Conservation (phyloP, 2,888 invertebrate species). For the Cerceris ruficornis region DNA sequence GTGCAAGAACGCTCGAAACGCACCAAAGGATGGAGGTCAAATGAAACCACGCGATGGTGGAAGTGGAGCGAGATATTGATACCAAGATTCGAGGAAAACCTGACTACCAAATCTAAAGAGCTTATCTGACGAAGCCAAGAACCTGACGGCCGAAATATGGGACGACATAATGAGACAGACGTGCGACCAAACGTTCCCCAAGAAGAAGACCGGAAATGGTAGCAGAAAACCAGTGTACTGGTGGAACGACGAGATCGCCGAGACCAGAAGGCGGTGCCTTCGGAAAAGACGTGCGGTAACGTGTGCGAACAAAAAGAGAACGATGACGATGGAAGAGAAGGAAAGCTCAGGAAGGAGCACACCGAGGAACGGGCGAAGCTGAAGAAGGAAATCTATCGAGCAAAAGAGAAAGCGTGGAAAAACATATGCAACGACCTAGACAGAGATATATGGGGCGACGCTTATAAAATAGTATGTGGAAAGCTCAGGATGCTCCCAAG, state of each 20-base stretch:
- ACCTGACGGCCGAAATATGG: background rate
- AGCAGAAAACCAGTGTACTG: slow-evolving; percentile 3
- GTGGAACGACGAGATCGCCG: background rate
- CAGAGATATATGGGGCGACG: slow-evolving; percentile 3
- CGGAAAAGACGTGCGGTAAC: background rate
- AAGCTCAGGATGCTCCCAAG: background rate
- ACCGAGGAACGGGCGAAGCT: background rate
- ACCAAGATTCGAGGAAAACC: background rate
- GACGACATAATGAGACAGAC: background rate
- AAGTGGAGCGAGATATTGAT: background rate
- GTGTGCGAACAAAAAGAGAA: background rate
- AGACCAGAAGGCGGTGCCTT: background rate
- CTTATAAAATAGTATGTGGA: slow-evolving; percentile 4
- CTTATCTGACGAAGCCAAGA: background rate
- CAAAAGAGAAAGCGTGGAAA: background rate
- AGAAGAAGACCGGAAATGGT: background rate
- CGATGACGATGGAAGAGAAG: background rate
- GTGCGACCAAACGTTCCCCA: slow-evolving; percentile 1
- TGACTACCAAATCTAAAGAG: background rate
- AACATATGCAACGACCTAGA: slow-evolving; percentile 1
- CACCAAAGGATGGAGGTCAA: background rate
- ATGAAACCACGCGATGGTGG: background rate
- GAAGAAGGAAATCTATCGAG: slow-evolving; percentile 1
- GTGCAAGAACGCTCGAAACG: background rate
- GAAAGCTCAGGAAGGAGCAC: background rate